These are phyloP conservation scores for Athene noctua DNA, from an alignment of 2,113 vertebrate species.

Conservation along the genomic window DNA sequence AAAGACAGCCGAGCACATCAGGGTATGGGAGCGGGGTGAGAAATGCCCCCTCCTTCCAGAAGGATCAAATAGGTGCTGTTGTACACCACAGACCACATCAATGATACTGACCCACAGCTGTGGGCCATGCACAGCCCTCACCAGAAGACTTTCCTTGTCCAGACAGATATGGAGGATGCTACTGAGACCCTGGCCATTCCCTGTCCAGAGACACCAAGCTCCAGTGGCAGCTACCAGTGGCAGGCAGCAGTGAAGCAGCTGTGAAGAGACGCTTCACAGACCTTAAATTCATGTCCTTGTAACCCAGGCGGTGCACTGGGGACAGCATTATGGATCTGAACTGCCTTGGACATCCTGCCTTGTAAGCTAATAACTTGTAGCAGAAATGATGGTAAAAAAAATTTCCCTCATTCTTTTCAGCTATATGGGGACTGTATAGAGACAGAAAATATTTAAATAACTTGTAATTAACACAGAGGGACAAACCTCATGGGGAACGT, in stretches of 20 bases:
- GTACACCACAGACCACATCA: not conserved
- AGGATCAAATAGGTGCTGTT: not conserved
- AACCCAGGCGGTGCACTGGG: not conserved
- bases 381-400: not conserved
- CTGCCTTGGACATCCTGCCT: not conserved
- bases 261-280: not conserved
- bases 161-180: not conserved
- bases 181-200: not conserved
- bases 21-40: accelerated
- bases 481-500: accelerated
- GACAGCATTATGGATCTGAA: not conserved
- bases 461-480: not conserved
- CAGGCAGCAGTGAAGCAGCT: not conserved
- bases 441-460: not conserved
- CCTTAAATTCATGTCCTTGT: not conserved
- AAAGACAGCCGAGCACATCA: not conserved
- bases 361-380: not conserved
- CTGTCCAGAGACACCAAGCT: not conserved
- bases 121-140: not conserved
- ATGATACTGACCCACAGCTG: accelerated
- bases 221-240: not conserved
- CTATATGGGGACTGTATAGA: not conserved
- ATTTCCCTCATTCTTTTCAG: not conserved
- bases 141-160: not conserved
- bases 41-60: not conserved